Conservation (phyloP, 2,113 vertebrate genomes). For the Arothron firmamentum region DNA sequence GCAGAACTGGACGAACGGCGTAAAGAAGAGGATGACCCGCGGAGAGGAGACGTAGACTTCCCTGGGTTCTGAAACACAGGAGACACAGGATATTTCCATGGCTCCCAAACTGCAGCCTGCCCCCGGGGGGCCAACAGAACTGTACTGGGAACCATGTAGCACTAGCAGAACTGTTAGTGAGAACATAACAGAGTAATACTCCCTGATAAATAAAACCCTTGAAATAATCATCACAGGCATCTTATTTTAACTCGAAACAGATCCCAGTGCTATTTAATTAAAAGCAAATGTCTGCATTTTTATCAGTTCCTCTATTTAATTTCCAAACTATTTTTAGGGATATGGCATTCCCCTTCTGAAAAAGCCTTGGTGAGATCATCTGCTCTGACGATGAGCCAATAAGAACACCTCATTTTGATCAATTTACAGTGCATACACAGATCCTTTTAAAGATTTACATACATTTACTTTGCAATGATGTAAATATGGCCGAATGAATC, state of each 20-base stretch:
- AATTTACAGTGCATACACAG: background rate
- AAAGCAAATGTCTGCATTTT: slow-evolving; percentile 27
- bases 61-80: slow-evolving; percentile 61
- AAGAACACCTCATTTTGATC: background rate
- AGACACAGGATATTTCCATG: slow-evolving; percentile 3
- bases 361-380: background rate
- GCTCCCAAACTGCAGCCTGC: too few relatives aligned
- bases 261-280: slow-evolving; percentile 19
- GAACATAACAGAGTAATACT: background rate
- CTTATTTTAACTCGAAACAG: slow-evolving; percentile 16
- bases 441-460: background rate
- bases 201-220: slow-evolving; percentile 7
- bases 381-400: slow-evolving; percentile 6
- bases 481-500: too few relatives aligned
- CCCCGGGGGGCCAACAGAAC: too few relatives aligned
- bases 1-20: slow-evolving; percentile 52
- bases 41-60: slow-evolving; percentile 30
- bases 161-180: background rate
- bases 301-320: slow-evolving; percentile 38
- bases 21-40: slow-evolving; percentile 32
- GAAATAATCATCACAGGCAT: slow-evolving; percentile 1
- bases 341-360: slow-evolving; percentile 7
- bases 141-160: too few relatives aligned
- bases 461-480: too few relatives aligned
- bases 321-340: slow-evolving; percentile 19